Evolutionary conservation across 2,113 vertebrate species (phyloP).

Genomic region (Dromiciops gliroides): DNA sequence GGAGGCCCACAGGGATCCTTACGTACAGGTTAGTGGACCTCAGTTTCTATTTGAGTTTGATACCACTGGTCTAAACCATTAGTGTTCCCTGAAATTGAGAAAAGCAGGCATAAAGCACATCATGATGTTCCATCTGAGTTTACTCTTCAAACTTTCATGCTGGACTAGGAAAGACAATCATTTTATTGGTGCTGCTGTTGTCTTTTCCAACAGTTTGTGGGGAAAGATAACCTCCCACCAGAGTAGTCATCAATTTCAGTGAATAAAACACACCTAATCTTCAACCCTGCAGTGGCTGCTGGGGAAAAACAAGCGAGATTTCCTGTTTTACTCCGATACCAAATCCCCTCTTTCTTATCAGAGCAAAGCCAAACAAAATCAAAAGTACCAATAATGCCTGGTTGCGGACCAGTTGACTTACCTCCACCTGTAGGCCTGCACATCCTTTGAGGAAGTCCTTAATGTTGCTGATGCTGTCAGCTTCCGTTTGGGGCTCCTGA

Average conservation of each 20-base stretch:
- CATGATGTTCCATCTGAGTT: background rate
- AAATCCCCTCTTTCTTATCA: background rate
- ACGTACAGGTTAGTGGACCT: background rate
- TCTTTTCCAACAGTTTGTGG: background rate
- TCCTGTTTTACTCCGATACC: background rate
- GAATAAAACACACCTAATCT: background rate
- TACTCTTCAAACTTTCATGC: background rate
- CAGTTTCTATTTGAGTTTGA: background rate
- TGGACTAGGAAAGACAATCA: background rate
- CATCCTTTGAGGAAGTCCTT: conserved; percentile 95
- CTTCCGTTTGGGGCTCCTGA: conserved; percentile 92
- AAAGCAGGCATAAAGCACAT: background rate
- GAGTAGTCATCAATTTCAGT: background rate
- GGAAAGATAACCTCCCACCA: background rate
- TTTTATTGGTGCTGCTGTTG: background rate
- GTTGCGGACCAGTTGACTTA: conserved; percentile 84
- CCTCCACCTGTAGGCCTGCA: conserved; percentile 91
- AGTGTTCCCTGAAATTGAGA: background rate
- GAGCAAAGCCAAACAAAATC: conserved; percentile 1
- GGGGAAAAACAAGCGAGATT: background rate
- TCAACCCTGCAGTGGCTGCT: background rate
- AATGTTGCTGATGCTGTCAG: conserved; percentile 91
- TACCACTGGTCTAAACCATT: background rate
- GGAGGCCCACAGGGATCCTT: background rate
- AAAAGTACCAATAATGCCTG: background rate